phyloP scores from a whole-genome alignment of 2,113 vertebrate species.

The Platysteira castanea region DNA sequence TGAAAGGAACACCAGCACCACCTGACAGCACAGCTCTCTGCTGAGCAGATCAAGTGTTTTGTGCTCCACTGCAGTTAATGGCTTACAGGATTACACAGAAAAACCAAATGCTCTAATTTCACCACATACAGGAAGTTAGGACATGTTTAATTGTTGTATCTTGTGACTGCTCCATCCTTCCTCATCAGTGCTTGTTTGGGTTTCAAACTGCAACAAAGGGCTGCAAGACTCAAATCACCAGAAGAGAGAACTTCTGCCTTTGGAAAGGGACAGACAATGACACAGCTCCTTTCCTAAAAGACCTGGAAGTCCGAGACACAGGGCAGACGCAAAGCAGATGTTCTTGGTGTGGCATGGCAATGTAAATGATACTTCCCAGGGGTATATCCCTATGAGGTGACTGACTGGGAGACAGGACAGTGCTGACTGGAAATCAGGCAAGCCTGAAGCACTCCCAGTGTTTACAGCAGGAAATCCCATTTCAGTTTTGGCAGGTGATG shows the following conservation, averaged over 20 bases:
- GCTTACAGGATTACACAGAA: neutral
- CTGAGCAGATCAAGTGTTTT: neutral
- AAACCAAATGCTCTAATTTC: neutral
- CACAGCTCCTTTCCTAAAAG: neutral
- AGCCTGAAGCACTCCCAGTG: neutral
- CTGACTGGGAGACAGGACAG: no score
- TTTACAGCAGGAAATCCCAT: conserved; percentile 18
- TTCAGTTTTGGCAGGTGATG: neutral
- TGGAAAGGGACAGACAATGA: neutral
- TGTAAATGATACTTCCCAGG: neutral
- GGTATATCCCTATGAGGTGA: neutral
- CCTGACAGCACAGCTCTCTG: neutral
- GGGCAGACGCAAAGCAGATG: conserved; percentile 5
- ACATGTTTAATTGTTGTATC: neutral
- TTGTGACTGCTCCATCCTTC: neutral
- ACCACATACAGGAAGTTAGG: neutral
- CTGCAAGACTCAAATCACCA: neutral
- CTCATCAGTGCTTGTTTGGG: neutral
- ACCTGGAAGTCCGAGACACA: neutral
- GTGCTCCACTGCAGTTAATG: neutral
- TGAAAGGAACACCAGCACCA: neutral
- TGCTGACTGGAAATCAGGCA: neutral
- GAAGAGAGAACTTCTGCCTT: neutral
- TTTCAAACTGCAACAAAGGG: neutral
- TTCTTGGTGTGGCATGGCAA: neutral